Conservation (phyloP, 2,797 vertebrate species). For the Glossophaga mutica region DNA sequence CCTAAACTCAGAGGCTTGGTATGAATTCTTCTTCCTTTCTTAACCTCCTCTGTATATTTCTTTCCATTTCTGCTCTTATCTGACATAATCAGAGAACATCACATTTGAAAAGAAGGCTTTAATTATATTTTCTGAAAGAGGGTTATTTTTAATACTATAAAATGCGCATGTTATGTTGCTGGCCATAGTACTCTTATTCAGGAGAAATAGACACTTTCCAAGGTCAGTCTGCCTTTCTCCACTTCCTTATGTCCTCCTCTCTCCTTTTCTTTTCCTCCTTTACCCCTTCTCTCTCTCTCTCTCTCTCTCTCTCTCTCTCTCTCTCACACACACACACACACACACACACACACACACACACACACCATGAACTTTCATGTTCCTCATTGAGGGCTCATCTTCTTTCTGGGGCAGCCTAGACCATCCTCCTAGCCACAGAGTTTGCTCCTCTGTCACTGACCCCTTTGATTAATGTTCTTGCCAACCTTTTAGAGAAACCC, state of each 20-base stretch:
- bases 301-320: neutral
- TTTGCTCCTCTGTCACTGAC: neutral
- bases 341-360: neutral
- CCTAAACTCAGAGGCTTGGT: neutral
- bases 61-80: neutral
- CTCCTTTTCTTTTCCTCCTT: neutral
- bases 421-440: neutral
- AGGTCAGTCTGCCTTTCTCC: neutral
- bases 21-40: neutral
- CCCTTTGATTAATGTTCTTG: constrained; percentile 23
- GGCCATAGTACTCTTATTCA: neutral
- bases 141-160: constrained; percentile 12
- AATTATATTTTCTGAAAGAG: neutral
- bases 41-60: neutral
- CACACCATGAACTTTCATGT: neutral
- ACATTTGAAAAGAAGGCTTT: neutral
- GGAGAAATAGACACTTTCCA: neutral
- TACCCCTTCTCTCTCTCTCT: neutral
- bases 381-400: neutral
- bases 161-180: neutral
- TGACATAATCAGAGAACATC: constrained; percentile 31
- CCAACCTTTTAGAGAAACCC: neutral
- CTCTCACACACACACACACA: neutral
- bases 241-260: neutral
- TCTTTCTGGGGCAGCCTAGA: neutral